phyloP scores from a whole-genome alignment of 2,888 invertebrate species.

The Linnaemya tessellans region DNA sequence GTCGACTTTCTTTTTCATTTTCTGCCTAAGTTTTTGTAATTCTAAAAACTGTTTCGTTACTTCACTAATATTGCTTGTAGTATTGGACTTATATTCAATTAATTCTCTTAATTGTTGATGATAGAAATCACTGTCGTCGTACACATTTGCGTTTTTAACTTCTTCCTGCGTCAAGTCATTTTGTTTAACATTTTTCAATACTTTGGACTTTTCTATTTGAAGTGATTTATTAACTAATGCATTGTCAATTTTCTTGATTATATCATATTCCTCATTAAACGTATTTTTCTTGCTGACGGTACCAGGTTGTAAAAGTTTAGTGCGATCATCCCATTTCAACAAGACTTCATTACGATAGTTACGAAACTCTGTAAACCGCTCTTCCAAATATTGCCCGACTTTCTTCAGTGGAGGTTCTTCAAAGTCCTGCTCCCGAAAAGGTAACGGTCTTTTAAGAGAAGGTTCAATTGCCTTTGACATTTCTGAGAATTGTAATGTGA shows the following conservation, averaged over 20 bases:
- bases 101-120: slow-evolving; percentile 95
- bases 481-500: slow-evolving; percentile 88
- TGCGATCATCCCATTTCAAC: slow-evolving; percentile 98
- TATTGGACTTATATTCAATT: slow-evolving; percentile 94
- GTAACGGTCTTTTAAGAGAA: slow-evolving; percentile 71
- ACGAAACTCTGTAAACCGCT: slow-evolving; percentile 86
- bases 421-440: slow-evolving; percentile 20
- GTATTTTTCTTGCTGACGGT: slow-evolving; percentile 85
- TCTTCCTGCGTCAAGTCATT: slow-evolving; percentile 69
- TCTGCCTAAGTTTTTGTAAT: slow-evolving; percentile 94
- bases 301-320: slow-evolving; percentile 87
- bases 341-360: slow-evolving; percentile 91
- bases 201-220: slow-evolving; percentile 87
- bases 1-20: slow-evolving; percentile 96
- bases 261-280: slow-evolving; percentile 84
- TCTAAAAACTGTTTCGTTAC: slow-evolving; percentile 95
- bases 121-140: slow-evolving; percentile 98
- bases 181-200: slow-evolving; percentile 22
- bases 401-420: slow-evolving; percentile 73
- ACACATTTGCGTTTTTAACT: slow-evolving; percentile 90
- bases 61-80: slow-evolving; percentile 92
- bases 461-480: slow-evolving; percentile 85
- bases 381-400: slow-evolving; percentile 84
- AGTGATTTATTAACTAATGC: slow-evolving; percentile 90
- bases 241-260: slow-evolving; percentile 91